Evolutionary conservation across 37 sponge, comb jelly and placozoan genomes (phyloP), one percentile per base, ranked within the genome.

Genomic region (Oscarella lobularis): DNA sequence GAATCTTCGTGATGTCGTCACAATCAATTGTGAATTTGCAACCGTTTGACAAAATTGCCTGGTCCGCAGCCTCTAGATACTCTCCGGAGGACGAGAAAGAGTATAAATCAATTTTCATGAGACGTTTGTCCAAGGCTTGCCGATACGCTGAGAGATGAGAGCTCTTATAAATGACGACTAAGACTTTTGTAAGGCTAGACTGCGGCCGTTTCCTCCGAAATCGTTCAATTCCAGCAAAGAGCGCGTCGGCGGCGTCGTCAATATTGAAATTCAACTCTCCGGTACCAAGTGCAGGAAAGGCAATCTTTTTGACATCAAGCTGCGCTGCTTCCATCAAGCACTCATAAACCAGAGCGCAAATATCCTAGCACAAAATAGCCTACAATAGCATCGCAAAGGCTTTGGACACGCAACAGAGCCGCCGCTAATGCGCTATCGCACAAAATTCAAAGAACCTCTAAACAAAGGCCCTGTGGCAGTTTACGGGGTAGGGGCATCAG

Each of bases 271-370:
- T 20, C 60, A 48, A 27, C 60, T 20, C 20, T 9, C 60, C 60
- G 14, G 60, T 48, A 4, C 71, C 71, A 68, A 68, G 71, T 30
- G 71, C 6, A 4, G 71, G 71, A 68, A 68, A 68, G 31, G 31
- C 6, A 30, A 68, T 20, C 4, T 32, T 34, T 20, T 32, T 68
- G 33, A 20, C 29, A 14, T 14, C 71, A 30, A 4, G 6, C 4
- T 35, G 29, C 5, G 29, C 33, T 5, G 71, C 71, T 14, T 68
- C 71, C 29, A 20, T 68, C 6, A 68, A 35, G 31, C 71, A 68
- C 5, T 4, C n/a, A n/a, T n/a, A n/a, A n/a, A n/a, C n/a, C n/a
- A n/a, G n/a, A n/a, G n/a, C n/a, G n/a, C n/a, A n/a, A n/a, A n/a
- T n/a, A n/a, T n/a, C n/a, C n/a, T n/a, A n/a, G n/a, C n/a, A n/a